phyloP scores from a whole-genome alignment of 1,140 invertebrate species.

The Acromyrmex echinatior region DNA sequence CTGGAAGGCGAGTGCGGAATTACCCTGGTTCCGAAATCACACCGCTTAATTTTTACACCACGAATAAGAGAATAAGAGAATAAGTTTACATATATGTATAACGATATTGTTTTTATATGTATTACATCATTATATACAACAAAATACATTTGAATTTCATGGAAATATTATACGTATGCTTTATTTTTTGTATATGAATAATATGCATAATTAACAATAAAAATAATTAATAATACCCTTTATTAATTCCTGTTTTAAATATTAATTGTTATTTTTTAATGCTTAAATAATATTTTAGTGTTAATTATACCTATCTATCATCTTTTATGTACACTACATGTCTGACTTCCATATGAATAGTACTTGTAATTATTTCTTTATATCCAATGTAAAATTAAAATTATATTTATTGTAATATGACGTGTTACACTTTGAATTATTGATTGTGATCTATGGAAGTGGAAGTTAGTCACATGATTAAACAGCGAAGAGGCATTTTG shows the following conservation, averaged over 20 bases:
- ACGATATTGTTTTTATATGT: not conserved
- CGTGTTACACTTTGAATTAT: too few relatives aligned
- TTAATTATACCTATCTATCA: too few relatives aligned
- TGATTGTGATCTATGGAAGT: too few relatives aligned
- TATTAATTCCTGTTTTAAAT: not conserved
- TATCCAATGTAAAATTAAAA: too few relatives aligned
- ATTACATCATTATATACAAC: not conserved
- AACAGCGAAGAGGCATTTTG: too few relatives aligned
- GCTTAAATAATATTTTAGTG: too few relatives aligned
- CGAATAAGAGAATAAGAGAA: slow-evolving; percentile 69
- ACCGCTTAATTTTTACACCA: slow-evolving; percentile 85
- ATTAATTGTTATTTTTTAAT: not conserved
- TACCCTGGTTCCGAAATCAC: slow-evolving; percentile 90
- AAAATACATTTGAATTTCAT: not conserved
- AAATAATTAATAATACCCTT: slow-evolving; percentile 13
- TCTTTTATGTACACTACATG: too few relatives aligned
- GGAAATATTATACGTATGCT: not conserved
- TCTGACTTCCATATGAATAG: too few relatives aligned
- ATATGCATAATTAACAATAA: slow-evolving; percentile 10
- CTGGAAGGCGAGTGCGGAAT: slow-evolving; percentile 90
- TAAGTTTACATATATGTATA: not conserved
- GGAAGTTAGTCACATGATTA: too few relatives aligned
- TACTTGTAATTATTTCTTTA: too few relatives aligned
- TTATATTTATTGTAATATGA: too few relatives aligned
- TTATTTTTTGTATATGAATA: not conserved